phyloP scores from a whole-genome alignment of 2,888 invertebrate species.

The Odontocerum albicorne region DNA sequence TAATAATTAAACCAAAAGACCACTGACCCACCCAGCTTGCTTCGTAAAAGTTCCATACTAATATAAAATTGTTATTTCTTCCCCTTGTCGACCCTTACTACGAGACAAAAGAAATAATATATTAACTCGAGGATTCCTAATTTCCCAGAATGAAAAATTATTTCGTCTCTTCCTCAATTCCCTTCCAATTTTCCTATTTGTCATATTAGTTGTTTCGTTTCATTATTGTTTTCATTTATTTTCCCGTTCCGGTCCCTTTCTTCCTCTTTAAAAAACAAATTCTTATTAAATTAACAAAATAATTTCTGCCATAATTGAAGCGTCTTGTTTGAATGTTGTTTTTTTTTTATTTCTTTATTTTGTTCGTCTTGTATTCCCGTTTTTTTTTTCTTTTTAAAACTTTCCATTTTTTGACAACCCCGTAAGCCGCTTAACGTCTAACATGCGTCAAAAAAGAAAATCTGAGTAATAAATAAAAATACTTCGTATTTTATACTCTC shows the following conservation, averaged over 20 bases:
- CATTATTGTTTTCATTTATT: constrained; percentile 1
- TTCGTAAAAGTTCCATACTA: too few species aligned
- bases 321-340: neutral
- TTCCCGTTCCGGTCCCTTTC: neutral
- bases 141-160: constrained; percentile 23
- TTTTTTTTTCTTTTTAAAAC: neutral
- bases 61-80: too few species aligned
- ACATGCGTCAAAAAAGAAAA: neutral
- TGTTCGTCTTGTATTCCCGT: too few species aligned
- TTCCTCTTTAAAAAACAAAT: neutral
- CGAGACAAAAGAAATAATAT: too few species aligned
- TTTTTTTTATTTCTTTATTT: neutral
- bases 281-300: neutral
- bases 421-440: neutral
- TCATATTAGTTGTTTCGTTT: constrained; percentile 8
- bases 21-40: too few species aligned
- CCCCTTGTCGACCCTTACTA: too few species aligned
- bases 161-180: constrained; percentile 14
- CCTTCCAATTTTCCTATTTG: constrained; percentile 25
- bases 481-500: too few species aligned
- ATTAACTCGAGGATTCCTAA: constrained; percentile 11
- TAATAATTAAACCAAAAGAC: too few species aligned
- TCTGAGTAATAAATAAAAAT: neutral
- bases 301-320: neutral
- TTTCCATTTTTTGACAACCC: neutral